phyloP scores from a whole-genome alignment of 2,888 invertebrate genomes.

The Eristalis pertinax region DNA sequence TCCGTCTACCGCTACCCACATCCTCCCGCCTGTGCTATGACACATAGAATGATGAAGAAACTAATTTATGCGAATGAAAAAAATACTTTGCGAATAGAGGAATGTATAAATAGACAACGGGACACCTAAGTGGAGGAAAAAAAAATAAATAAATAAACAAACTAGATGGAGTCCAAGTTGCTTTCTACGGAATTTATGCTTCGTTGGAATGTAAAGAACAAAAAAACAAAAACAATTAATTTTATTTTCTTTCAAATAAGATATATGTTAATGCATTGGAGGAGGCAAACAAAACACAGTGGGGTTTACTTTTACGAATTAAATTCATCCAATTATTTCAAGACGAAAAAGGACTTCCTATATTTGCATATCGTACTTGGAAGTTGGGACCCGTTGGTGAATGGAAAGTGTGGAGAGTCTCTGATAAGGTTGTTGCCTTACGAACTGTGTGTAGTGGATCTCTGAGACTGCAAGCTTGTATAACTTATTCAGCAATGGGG shows the following conservation, averaged over 20 bases:
- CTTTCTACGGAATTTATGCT: conserved; percentile 36
- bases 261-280: neutral
- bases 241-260: conserved; percentile 27
- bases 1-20: conserved; percentile 12
- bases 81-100: conserved; percentile 26
- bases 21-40: conserved; percentile 16
- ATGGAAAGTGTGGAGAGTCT: neutral
- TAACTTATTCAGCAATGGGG: too few relatives aligned
- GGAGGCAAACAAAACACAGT: conserved; percentile 4
- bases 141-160: neutral
- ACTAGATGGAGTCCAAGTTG: conserved; percentile 18
- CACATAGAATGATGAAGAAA: conserved; percentile 43
- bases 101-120: conserved; percentile 52
- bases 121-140: conserved; percentile 14
- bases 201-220: conserved; percentile 27
- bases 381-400: neutral
- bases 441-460: neutral
- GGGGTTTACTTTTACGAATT: conserved; percentile 15
- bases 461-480: too few relatives aligned
- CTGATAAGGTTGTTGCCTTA: neutral
- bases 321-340: conserved; percentile 7
- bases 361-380: neutral
- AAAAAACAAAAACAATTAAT: conserved; percentile 23
- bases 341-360: neutral
- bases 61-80: conserved; percentile 33